phyloP scores from a whole-genome alignment of 2,888 invertebrate genomes.

The Netelia melanura region DNA sequence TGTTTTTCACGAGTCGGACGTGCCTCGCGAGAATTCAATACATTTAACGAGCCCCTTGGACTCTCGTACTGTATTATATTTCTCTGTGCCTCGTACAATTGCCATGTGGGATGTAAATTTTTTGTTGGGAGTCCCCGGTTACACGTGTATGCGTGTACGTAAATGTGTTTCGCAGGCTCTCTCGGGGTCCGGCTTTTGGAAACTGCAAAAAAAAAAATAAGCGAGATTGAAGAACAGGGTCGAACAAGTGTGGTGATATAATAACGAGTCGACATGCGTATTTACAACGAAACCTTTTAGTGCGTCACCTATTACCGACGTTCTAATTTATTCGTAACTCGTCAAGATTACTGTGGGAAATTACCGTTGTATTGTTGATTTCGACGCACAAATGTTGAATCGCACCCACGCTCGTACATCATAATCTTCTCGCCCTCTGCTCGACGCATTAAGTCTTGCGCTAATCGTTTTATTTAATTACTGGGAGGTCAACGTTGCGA shows the following conservation, averaged over 20 bases:
- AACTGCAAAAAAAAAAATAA: conserved; percentile 27
- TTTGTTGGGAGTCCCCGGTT: background rate
- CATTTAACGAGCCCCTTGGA: conserved; percentile 11
- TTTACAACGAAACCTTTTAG: conserved; percentile 28
- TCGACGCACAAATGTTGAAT: conserved; percentile 11
- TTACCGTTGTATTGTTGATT: conserved; percentile 32
- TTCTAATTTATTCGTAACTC: conserved; percentile 76
- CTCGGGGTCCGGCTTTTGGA: conserved; percentile 6
- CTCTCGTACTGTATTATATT: conserved; percentile 26
- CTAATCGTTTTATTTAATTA: conserved; percentile 64
- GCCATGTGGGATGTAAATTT: conserved; percentile 48
- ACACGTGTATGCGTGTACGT: background rate
- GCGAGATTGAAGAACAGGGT: conserved; percentile 35
- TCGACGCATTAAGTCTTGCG: conserved; percentile 37
- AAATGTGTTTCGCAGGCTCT: conserved; percentile 38
- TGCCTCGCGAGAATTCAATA: conserved; percentile 20
- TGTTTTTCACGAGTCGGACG: background rate
- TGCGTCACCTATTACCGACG: conserved; percentile 68
- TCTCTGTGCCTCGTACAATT: conserved; percentile 48
- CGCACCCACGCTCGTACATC: conserved; percentile 34
- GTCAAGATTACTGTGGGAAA: conserved; percentile 78
- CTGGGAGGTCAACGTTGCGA: conserved; percentile 63
- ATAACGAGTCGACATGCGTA: conserved; percentile 10
- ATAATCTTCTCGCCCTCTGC: conserved; percentile 15
- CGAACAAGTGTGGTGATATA: background rate